Percentiles rank a stretch among this genome's conserved stretches.
phyloP scores from a whole-genome alignment of 2,113 vertebrate species.

The Chiloscyllium plagiosum region DNA sequence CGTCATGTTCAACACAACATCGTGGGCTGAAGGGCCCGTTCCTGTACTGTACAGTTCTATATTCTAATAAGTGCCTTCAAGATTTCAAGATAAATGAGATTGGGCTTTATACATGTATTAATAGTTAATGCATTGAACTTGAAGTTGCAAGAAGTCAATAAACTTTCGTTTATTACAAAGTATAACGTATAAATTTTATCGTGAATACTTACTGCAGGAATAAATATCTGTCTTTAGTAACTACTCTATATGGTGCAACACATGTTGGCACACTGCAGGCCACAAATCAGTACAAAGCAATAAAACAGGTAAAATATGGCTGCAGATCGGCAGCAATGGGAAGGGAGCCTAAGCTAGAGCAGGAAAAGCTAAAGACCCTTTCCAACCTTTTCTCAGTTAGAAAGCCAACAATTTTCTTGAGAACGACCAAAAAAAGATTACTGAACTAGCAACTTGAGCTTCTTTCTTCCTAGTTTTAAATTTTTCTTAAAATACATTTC shows the following conservation, averaged over 20 bases:
- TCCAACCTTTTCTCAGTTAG: neutral
- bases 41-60: too few relatives aligned
- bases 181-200: neutral
- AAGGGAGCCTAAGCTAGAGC: neutral
- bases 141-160: neutral
- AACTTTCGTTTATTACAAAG: neutral
- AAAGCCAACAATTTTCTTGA: neutral
- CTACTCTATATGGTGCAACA: conserved; percentile 23
- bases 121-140: neutral
- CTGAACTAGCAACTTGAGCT: neutral
- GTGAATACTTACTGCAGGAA: conserved; percentile 15
- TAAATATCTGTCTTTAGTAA: conserved; percentile 22
- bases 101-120: neutral
- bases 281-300: conserved; percentile 18
- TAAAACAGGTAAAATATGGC: conserved; percentile 15
- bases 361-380: neutral
- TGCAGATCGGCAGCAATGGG: neutral
- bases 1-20: too few relatives aligned
- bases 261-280: conserved; percentile 12
- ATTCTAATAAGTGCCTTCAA: neutral
- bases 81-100: neutral
- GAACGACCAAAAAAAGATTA: neutral
- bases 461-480: neutral
- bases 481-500: neutral
- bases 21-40: too few relatives aligned